Evolutionary conservation across 2,888 invertebrate genomes (phyloP).

Genomic region (Aelia acuminata): DNA sequence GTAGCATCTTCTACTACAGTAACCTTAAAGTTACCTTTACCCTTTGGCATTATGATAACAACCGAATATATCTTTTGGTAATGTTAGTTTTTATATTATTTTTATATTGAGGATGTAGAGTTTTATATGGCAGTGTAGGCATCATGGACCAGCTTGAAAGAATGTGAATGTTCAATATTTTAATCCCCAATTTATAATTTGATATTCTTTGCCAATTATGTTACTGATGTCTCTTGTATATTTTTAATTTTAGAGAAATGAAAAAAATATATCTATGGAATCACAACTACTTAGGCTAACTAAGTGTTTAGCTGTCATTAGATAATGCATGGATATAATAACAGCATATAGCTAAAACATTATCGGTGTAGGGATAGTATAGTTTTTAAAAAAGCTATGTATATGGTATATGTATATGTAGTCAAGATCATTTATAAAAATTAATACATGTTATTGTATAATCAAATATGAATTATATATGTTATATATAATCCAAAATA

Average conservation of each 20-base stretch:
- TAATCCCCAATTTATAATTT: background rate
- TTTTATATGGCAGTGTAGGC: slow-evolving; percentile 31
- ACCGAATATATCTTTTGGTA: slow-evolving; percentile 56
- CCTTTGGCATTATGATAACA: slow-evolving; percentile 7
- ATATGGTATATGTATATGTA: slow-evolving; percentile 42
- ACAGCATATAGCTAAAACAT: slow-evolving; percentile 1
- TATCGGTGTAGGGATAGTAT: slow-evolving; percentile 57
- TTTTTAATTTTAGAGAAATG: background rate
- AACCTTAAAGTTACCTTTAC: slow-evolving; percentile 49
- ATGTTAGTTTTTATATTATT: slow-evolving; percentile 57
- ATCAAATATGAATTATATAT: slow-evolving; percentile 50
- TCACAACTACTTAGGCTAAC: slow-evolving; percentile 35
- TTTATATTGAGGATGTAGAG: slow-evolving; percentile 50
- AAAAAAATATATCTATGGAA: slow-evolving; percentile 5
- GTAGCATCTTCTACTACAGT: slow-evolving; percentile 40
- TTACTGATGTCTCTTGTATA: background rate
- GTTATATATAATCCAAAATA: slow-evolving; percentile 51
- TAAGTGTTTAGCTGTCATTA: slow-evolving; percentile 50
- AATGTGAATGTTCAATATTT: background rate
- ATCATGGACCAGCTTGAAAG: background rate
- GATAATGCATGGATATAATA: slow-evolving; percentile 51
- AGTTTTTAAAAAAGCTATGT: slow-evolving; percentile 7
- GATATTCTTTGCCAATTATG: background rate
- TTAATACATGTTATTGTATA: slow-evolving; percentile 45
- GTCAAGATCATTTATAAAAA: slow-evolving; percentile 37